phyloP scores from a whole-genome alignment of 2,113 vertebrate genomes.

The Turnix velox region DNA sequence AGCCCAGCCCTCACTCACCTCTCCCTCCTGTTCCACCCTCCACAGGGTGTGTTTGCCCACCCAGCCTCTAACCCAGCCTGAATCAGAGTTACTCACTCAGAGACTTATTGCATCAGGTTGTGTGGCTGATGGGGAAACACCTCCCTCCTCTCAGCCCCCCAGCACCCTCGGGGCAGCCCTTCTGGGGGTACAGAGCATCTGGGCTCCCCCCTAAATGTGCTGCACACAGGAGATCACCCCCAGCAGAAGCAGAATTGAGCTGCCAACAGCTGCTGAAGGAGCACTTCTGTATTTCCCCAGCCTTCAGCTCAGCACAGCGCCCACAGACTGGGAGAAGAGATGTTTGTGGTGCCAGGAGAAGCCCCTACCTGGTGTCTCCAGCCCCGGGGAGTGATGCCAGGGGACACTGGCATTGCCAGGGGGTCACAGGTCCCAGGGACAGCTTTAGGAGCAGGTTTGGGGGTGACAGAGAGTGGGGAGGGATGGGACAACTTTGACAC shows the following conservation, averaged over 20 bases:
- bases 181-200: rapidly evolving
- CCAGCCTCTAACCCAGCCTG: background rate
- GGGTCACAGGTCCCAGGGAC: rapidly evolving
- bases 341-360: background rate
- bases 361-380: background rate
- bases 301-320: background rate
- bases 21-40: background rate
- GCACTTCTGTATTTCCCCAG: background rate
- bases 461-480: background rate
- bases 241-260: background rate
- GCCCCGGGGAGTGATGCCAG: background rate
- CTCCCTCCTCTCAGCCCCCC: background rate
- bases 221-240: rapidly evolving
- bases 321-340: rapidly evolving
- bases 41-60: background rate
- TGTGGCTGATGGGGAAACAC: background rate
- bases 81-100: background rate
- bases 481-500: background rate
- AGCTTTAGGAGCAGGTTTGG: background rate
- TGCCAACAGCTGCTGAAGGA: background rate
- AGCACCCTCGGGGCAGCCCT: background rate
- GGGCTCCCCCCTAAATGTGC: rapidly evolving
- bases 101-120: background rate
- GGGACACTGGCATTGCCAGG: rapidly evolving
- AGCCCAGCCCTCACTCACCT: background rate